phyloP scores from a whole-genome alignment of 2,113 vertebrate genomes.

The Pterocles orientalis region DNA sequence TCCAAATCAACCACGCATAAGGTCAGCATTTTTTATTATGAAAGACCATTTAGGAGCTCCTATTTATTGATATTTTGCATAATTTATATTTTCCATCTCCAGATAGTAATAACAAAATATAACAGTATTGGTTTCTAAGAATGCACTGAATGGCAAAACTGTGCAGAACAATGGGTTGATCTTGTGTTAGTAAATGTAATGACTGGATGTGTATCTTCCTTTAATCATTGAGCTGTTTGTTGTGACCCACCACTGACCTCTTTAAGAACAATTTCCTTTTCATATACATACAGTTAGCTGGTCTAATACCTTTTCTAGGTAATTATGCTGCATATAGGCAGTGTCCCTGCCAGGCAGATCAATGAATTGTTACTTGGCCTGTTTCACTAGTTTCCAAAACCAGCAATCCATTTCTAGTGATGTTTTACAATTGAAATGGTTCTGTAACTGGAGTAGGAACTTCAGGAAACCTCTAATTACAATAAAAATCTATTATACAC shows the following conservation, averaged over 20 bases:
- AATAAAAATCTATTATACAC: conserved; percentile 14
- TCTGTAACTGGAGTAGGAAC: not conserved
- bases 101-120: not conserved
- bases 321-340: not conserved
- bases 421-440: not conserved
- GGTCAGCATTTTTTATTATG: conserved; percentile 81
- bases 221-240: conserved; percentile 20
- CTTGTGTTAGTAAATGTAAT: not conserved
- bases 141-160: not conserved
- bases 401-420: not conserved
- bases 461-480: conserved; percentile 44
- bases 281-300: not conserved
- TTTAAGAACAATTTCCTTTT: conserved; percentile 26
- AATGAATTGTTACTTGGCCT: not conserved
- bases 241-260: conserved; percentile 26
- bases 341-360: not conserved
- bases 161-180: conserved; percentile 2
- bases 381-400: not conserved
- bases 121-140: conserved; percentile 11
- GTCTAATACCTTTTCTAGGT: not conserved
- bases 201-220: conserved; percentile 7
- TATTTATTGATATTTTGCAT: conserved; percentile 83
- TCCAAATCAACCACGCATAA: conserved; percentile 71
- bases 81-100: conserved; percentile 74
- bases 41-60: conserved; percentile 81